Conservation (phyloP, 2,888 invertebrate species). For the Dolichomitus sp. region DNA sequence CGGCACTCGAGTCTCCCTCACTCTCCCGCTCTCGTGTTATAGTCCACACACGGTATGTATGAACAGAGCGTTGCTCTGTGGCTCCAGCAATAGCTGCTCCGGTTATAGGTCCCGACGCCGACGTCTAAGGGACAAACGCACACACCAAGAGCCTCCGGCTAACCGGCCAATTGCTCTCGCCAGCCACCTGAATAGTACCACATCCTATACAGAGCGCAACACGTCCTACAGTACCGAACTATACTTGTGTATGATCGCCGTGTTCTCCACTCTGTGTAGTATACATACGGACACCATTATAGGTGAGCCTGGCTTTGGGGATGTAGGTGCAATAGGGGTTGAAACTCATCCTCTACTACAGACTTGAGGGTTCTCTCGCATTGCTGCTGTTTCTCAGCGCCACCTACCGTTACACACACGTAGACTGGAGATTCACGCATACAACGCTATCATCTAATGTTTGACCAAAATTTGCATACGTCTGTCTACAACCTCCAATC, state of each 20-base stretch:
- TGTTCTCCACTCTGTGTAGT: neutral
- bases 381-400: conserved; percentile 32
- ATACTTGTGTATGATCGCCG: conserved; percentile 22
- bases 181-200: conserved; percentile 51
- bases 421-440: conserved; percentile 73
- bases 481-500: conserved; percentile 79
- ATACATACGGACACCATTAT: conserved; percentile 22
- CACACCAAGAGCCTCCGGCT: conserved; percentile 39
- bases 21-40: neutral
- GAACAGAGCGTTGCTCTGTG: conserved; percentile 27
- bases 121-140: conserved; percentile 54
- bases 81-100: conserved; percentile 30
- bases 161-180: conserved; percentile 56
- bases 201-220: conserved; percentile 23
- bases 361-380: conserved; percentile 36
- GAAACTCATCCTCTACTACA: neutral
- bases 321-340: neutral
- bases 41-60: conserved; percentile 15
- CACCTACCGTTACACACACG: conserved; percentile 32
- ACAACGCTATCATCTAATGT: conserved; percentile 76
- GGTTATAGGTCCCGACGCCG: conserved; percentile 51
- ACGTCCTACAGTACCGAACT: conserved; percentile 19
- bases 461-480: conserved; percentile 85
- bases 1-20: too few species aligned
- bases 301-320: neutral